phyloP scores from a whole-genome alignment of 1,140 invertebrate genomes.

The Odontomachus brunneus region DNA sequence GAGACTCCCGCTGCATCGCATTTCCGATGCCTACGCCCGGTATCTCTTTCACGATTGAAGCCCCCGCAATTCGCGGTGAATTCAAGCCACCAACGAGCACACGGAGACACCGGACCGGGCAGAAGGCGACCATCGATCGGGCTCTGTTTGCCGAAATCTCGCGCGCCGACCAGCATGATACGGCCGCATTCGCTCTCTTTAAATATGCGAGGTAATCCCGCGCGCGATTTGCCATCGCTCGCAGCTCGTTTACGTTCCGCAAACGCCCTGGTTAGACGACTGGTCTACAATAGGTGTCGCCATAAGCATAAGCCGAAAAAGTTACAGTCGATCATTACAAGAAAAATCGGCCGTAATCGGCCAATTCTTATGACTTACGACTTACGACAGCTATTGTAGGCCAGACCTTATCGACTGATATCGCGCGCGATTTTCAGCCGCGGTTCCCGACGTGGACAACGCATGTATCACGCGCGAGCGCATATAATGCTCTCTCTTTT shows the following conservation, averaged over 20 bases:
- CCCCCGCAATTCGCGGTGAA: slow-evolving; percentile 22
- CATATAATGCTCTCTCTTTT: background rate
- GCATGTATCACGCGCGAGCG: too few species aligned
- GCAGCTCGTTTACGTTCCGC: slow-evolving; percentile 50
- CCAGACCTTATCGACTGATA: slow-evolving; percentile 39
- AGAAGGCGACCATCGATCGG: slow-evolving; percentile 34
- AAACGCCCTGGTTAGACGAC: slow-evolving; percentile 51
- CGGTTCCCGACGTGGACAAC: background rate
- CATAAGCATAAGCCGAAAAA: too few species aligned
- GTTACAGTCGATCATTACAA: too few species aligned
- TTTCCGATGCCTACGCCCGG: background rate
- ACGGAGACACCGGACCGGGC: slow-evolving; percentile 8
- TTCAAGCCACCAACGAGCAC: slow-evolving; percentile 45
- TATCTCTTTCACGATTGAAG: slow-evolving; percentile 16
- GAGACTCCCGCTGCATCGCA: background rate
- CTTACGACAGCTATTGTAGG: too few species aligned
- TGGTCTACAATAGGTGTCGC: too few species aligned
- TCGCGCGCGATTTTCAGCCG: slow-evolving; percentile 23
- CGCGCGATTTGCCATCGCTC: slow-evolving; percentile 32
- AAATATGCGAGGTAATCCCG: slow-evolving; percentile 61
- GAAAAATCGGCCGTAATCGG: too few species aligned
- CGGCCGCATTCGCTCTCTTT: slow-evolving; percentile 54
- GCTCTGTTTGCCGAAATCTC: slow-evolving; percentile 66
- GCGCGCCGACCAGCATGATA: slow-evolving; percentile 1
- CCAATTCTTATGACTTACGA: too few species aligned